Evolutionary conservation across 2,113 vertebrate species (phyloP), one percentile per base, ranked within the genome.

Genomic region (Microtus oregoni): DNA sequence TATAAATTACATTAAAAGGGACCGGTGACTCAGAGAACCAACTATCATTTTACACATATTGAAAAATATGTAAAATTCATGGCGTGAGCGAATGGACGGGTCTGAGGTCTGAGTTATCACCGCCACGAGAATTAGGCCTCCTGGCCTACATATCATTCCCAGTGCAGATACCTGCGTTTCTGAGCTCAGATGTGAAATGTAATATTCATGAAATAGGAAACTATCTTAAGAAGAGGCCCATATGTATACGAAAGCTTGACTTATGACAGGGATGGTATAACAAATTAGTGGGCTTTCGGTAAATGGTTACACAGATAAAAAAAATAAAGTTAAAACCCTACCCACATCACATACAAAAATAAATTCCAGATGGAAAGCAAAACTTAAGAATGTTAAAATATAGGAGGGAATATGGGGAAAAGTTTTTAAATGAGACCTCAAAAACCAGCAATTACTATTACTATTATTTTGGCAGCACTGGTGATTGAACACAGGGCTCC

Each of bases 331-430:
- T 41, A 41, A 41, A 41, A 41, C 41, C 41, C 41, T 41, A 41
- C 41, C n/a, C 41, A 41, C 41, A 41, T 41, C 41, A 41, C 41
- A 41, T 41, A 41, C 41, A 41, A 41, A 41, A 41, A 41, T 41
- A 41, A 41, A 41, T 41, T 41, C 41, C 41, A 41, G 41, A 41
- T 41, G 70, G 92, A 94, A 96, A 93, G 38, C 82, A 96, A 94
- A 93, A 82, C 72, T 92, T 94, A 7, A 78, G 92, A 94, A 77
- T 94, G 61, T 86, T 90, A 88, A 94, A 90, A 73, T 96, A 94
- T 2, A 86, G 20, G 68, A 92, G 17, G 22, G 52, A 91, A n/a
- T 52, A 90, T 26, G 50, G 50, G 11, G 50, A 50, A 12, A 50
- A 50, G 50, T 50, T 50, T 47, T 47, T 47, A 47, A 47, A 47